A percentile compares a stretch with the other conserved stretches of the same genome.
Evolutionary conservation across 1,140 invertebrate genomes (phyloP).

Genomic region (Metopolophium dirhodum): DNA sequence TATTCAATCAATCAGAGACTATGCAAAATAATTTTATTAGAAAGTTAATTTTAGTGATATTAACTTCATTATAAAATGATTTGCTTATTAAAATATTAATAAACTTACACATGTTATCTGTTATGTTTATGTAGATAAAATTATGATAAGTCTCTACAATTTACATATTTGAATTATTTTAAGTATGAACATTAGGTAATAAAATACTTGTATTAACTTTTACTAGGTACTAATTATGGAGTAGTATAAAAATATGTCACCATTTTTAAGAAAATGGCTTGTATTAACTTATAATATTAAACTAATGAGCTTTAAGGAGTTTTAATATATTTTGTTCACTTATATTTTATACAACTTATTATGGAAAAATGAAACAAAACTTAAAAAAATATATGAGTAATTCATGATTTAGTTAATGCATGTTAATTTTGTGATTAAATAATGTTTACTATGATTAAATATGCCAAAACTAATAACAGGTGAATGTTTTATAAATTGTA

Average conservation of each 20-base stretch:
- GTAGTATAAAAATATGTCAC: too few relatives aligned
- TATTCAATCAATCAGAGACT: neutral
- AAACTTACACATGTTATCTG: neutral
- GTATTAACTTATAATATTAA: neutral
- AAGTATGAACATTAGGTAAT: neutral
- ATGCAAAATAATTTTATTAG: neutral
- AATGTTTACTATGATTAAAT: neutral
- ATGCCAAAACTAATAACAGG: neutral
- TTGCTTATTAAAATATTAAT: neutral
- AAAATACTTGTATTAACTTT: neutral
- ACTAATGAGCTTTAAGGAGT: too few relatives aligned
- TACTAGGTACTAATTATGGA: neutral
- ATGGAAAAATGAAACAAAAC: neutral
- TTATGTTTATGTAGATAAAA: neutral
- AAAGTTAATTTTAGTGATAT: neutral
- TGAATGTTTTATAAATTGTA: neutral
- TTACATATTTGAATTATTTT: neutral
- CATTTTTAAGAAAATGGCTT: too few relatives aligned
- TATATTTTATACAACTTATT: neutral
- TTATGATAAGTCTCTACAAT: neutral
- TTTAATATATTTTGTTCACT: neutral
- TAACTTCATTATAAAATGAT: neutral
- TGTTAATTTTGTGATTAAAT: too few relatives aligned
- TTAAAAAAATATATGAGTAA: neutral
- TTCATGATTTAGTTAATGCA: neutral